A percentile compares a stretch with the other conserved stretches of the same genome.
phyloP scores from a whole-genome alignment of 2,797 vertebrate genomes.

The Nasua narica region DNA sequence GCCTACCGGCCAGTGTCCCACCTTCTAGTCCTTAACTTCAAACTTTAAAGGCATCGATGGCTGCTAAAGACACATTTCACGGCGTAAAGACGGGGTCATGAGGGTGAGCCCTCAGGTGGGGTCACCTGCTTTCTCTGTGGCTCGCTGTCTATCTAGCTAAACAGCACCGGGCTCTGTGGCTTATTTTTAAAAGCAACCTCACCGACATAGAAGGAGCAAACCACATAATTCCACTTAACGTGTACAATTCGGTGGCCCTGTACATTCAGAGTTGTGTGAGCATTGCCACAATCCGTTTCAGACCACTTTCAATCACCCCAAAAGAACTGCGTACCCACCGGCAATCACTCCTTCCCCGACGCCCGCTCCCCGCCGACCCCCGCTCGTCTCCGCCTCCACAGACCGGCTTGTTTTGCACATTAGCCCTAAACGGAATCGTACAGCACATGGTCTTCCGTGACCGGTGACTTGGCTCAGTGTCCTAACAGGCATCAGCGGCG shows the following conservation, averaged over 20 bases:
- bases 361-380: no score
- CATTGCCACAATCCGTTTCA: not conserved
- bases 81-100: accelerated
- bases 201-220: not conserved
- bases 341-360: not conserved
- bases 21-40: not conserved
- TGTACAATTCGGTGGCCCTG: no score
- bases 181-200: not conserved
- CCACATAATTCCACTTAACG: not conserved
- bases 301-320: not conserved
- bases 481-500: accelerated
- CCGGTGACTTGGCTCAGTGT: not conserved
- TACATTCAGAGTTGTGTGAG: not conserved
- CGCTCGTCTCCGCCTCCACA: not conserved
- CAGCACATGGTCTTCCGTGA: accelerated
- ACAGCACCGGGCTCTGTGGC: not conserved
- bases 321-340: not conserved
- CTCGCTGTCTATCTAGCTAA: no score
- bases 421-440: no score
- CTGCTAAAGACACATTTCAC: not conserved
- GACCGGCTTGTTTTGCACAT: not conserved
- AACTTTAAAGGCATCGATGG: not conserved
- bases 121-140: not conserved
- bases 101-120: no score
- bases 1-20: not conserved